These are phyloP conservation scores for Myrmecobius fasciatus DNA, from an alignment of 2,113 vertebrate genomes.

Conservation along the genomic window DNA sequence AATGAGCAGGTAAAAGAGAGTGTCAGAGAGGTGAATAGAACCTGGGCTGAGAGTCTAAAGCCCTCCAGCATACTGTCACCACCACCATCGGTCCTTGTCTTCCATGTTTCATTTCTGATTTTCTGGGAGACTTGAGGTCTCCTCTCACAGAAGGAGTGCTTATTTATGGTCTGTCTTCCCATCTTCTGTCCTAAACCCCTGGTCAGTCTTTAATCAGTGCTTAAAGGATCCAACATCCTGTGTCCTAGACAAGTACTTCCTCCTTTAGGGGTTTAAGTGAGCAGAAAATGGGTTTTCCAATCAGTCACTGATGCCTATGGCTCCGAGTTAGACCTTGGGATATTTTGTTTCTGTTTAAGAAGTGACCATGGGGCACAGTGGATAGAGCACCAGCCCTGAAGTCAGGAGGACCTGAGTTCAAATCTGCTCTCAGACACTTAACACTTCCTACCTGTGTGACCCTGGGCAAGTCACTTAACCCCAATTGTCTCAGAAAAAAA, in stretches of 20 bases:
- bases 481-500: no score
- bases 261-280: not conserved
- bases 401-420: no score
- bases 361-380: not conserved
- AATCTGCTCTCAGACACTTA: no score
- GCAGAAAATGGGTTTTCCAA: not conserved
- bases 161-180: not conserved
- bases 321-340: conserved; percentile 23
- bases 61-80: not conserved
- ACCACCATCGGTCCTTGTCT: not conserved
- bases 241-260: not conserved
- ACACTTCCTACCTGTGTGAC: no score
- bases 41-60: not conserved
- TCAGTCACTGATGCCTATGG: not conserved
- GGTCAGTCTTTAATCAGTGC: conserved; percentile 8
- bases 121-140: not conserved
- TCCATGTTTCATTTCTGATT: not conserved
- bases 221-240: conserved; percentile 25
- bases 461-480: no score
- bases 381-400: no score
- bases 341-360: conserved; percentile 1
- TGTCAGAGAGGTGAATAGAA: not conserved
- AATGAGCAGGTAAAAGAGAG: not conserved
- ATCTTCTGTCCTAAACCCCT: conserved; percentile 11
- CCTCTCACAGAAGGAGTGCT: not conserved